These are phyloP conservation scores for Morpho helenor DNA, from an alignment of 2,888 invertebrate genomes.

Conservation along the genomic window DNA sequence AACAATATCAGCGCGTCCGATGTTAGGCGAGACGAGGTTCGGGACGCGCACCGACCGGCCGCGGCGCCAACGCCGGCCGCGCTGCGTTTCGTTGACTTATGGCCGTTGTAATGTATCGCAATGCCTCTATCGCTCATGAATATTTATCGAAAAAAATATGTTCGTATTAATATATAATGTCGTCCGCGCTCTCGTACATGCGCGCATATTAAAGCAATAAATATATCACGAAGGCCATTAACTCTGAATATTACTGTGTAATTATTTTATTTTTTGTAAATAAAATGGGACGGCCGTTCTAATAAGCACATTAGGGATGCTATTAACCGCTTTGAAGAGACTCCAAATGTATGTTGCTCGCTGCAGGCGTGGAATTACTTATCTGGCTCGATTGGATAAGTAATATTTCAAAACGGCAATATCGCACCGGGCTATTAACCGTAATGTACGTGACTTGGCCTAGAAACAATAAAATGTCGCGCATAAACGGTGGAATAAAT, in stretches of 20 bases:
- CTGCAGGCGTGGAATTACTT: constrained; percentile 51
- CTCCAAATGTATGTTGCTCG: constrained; percentile 41
- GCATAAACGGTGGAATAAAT: constrained; percentile 12
- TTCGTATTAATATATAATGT: constrained; percentile 54
- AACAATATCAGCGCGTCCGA: no score
- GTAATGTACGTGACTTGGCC: constrained; percentile 14
- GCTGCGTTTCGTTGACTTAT: constrained; percentile 72
- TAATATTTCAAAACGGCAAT: constrained; percentile 33
- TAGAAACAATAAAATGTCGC: constrained; percentile 10
- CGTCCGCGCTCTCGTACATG: constrained; percentile 44
- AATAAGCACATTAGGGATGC: constrained; percentile 59
- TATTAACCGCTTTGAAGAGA: constrained; percentile 45
- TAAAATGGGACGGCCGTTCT: constrained; percentile 52
- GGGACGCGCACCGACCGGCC: constrained; percentile 36
- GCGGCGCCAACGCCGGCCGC: constrained; percentile 38
- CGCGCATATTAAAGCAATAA: constrained; percentile 59
- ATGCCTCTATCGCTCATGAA: constrained; percentile 76
- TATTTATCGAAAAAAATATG: constrained; percentile 70
- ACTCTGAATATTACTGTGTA: constrained; percentile 51
- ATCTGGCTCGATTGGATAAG: constrained; percentile 25
- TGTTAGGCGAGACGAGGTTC: constrained; percentile 39
- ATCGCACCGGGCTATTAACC: constrained; percentile 36
- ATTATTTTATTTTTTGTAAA: constrained; percentile 63
- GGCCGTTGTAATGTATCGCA: constrained; percentile 69
- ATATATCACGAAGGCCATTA: constrained; percentile 61